These are phyloP conservation scores for Ichneumoninae sp. DNA, from an alignment of 2,888 invertebrate genomes.

Conservation along the genomic window DNA sequence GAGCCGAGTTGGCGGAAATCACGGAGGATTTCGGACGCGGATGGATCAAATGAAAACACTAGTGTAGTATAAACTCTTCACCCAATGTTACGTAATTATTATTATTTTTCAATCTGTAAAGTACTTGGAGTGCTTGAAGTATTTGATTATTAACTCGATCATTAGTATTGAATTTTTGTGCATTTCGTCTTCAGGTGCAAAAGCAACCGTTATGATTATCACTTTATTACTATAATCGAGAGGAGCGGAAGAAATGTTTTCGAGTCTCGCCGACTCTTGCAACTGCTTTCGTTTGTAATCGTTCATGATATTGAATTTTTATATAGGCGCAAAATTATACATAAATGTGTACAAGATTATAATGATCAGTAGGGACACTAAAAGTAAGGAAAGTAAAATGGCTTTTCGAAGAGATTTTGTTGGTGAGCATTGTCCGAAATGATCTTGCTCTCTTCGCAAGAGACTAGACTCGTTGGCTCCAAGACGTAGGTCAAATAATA, in stretches of 20 bases:
- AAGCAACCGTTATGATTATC: background rate
- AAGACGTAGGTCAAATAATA: background rate
- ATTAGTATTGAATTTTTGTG: background rate
- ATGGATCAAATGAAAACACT: background rate
- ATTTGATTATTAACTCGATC: background rate
- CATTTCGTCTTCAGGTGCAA: background rate
- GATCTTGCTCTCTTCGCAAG: background rate
- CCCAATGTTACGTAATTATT: background rate
- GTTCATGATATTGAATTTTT: no score
- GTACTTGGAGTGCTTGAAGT: background rate
- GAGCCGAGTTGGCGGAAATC: conserved; percentile 5
- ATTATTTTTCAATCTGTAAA: background rate
- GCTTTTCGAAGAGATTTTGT: no score
- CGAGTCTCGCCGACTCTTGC: background rate
- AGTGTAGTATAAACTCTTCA: background rate
- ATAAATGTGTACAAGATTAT: no score
- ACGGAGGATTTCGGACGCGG: conserved; percentile 16
- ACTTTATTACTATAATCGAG: background rate
- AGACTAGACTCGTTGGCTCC: background rate
- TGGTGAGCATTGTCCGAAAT: no score
- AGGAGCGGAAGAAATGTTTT: background rate
- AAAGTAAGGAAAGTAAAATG: no score
- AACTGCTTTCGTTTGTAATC: background rate
- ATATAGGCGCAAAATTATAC: no score
- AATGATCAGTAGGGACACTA: no score